phyloP scores from a whole-genome alignment of 2,797 vertebrate genomes.

The Pangasius djambal region DNA sequence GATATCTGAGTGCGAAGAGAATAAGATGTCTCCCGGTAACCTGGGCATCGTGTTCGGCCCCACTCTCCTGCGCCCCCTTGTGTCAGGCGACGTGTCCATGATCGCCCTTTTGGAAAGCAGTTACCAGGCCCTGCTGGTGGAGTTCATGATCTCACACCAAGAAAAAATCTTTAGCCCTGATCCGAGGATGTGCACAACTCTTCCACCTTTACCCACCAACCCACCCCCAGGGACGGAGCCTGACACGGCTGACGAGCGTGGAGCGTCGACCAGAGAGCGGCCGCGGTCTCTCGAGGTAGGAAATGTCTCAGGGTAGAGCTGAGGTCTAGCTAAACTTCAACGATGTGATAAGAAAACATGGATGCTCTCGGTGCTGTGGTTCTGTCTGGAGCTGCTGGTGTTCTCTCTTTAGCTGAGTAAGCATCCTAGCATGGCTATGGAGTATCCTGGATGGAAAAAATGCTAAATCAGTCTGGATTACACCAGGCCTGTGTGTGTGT shows the following conservation, averaged over 20 bases:
- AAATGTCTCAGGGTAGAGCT: neutral
- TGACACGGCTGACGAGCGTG: slow-evolving; percentile 46
- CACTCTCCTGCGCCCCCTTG: slow-evolving; percentile 83
- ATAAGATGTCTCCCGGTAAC: slow-evolving; percentile 93
- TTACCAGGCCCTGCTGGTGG: slow-evolving; percentile 86
- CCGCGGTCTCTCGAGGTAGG: slow-evolving; percentile 77
- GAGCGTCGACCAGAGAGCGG: slow-evolving; percentile 65
- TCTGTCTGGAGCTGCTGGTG: neutral
- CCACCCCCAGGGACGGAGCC: slow-evolving; percentile 67
- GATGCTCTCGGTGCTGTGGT: neutral
- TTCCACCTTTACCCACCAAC: slow-evolving; percentile 66
- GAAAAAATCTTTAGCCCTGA: slow-evolving; percentile 77
- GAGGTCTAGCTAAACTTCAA: neutral
- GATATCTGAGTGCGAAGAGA: slow-evolving; percentile 86
- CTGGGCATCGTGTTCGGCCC: slow-evolving; percentile 95
- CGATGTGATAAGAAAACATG: neutral
- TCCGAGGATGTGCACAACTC: slow-evolving; percentile 63
- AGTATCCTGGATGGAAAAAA: neutral
- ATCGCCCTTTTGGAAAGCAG: slow-evolving; percentile 84
- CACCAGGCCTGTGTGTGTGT: too few relatives aligned
- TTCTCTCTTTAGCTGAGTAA: neutral
- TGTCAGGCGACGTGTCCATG: slow-evolving; percentile 74
- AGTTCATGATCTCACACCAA: slow-evolving; percentile 87
- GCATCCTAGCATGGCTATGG: neutral
- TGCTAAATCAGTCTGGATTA: neutral